Evolutionary conservation across 2,113 vertebrate genomes (phyloP).

Genomic region (Pongo pygmaeus): DNA sequence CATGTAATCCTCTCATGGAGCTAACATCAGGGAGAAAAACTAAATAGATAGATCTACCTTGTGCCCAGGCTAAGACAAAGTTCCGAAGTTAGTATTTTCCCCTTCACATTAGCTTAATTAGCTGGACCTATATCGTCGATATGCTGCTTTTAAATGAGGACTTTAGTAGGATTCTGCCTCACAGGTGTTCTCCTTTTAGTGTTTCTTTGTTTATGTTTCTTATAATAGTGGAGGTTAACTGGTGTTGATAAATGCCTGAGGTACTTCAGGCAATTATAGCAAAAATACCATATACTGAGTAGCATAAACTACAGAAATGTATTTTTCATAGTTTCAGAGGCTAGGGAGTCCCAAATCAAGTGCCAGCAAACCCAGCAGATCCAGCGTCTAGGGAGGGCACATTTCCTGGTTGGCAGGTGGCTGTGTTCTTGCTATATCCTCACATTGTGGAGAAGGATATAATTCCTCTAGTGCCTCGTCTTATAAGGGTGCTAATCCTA

Average conservation of each 20-base stretch:
- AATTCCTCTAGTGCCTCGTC: neutral
- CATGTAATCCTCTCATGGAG: neutral
- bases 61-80: neutral
- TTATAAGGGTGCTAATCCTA: neutral
- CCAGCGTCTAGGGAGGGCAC: rapidly evolving
- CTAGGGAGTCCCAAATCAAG: neutral
- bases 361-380: neutral
- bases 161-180: neutral
- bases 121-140: neutral
- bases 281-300: neutral
- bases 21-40: neutral
- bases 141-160: neutral
- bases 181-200: neutral
- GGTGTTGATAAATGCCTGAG: neutral
- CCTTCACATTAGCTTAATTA: neutral
- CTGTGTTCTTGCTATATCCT: neutral
- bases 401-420: neutral
- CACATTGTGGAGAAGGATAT: neutral
- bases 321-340: neutral
- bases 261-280: neutral
- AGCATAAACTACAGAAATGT: neutral
- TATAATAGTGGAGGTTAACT: neutral
- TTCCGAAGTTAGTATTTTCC: neutral
- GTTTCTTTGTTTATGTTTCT: neutral
- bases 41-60: neutral